phyloP scores from a whole-genome alignment of 2,797 vertebrate genomes.

The Holocentrus rufus region DNA sequence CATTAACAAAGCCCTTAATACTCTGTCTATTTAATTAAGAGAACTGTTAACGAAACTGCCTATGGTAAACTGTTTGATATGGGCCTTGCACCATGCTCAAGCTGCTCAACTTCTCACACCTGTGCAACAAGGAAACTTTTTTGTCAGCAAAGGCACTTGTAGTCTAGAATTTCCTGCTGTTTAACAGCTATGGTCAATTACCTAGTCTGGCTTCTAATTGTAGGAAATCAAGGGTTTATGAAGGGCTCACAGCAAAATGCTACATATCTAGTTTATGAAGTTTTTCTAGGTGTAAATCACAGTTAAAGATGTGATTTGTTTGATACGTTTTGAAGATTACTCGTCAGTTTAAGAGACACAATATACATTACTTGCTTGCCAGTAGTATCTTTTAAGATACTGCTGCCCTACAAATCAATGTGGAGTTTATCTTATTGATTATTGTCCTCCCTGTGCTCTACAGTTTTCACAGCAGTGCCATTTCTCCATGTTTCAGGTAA shows the following conservation, averaged over 20 bases:
- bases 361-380: too few relatives aligned
- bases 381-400: too few relatives aligned
- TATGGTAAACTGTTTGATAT: conserved; percentile 37
- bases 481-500: conserved; percentile 75
- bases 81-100: conserved; percentile 12
- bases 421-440: not conserved
- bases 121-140: not conserved
- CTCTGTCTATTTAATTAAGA: conserved; percentile 35
- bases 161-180: conserved; percentile 1
- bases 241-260: too few relatives aligned
- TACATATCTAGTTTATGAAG: too few relatives aligned
- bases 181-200: not conserved
- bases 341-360: too few relatives aligned
- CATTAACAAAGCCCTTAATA: conserved; percentile 44
- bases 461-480: not conserved
- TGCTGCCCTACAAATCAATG: not conserved
- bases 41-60: conserved; percentile 36
- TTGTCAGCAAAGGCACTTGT: not conserved
- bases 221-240: too few relatives aligned
- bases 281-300: too few relatives aligned
- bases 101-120: conserved; percentile 21
- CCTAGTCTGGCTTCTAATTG: too few relatives aligned
- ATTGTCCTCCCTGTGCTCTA: not conserved
- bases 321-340: too few relatives aligned
- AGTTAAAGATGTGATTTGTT: too few relatives aligned